These are phyloP conservation scores for Miniopterus natalensis DNA, from an alignment of 2,113 vertebrate species.

Conservation along the genomic window DNA sequence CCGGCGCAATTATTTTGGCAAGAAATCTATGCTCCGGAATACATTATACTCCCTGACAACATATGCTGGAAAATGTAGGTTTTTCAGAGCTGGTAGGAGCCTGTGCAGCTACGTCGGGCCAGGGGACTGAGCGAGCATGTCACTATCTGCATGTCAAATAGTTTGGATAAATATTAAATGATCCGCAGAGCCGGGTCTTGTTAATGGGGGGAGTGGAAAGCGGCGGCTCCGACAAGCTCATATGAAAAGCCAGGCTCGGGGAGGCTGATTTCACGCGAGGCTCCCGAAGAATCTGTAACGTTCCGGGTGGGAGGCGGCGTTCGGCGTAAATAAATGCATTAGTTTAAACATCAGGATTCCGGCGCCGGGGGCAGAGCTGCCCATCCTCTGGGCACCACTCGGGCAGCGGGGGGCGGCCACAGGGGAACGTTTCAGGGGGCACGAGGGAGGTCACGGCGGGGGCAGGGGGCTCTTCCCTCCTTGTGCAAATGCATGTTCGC, in stretches of 20 bases:
- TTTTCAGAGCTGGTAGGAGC: neutral
- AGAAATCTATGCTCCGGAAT: conserved; percentile 75
- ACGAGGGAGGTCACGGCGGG: neutral
- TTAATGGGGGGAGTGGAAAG: neutral
- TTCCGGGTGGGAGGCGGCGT: conserved; percentile 59
- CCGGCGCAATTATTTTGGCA: conserved; percentile 81
- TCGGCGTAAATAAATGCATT: conserved; percentile 74
- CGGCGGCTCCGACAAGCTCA: neutral
- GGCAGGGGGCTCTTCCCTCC: neutral
- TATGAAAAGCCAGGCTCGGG: neutral
- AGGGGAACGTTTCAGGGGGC: neutral
- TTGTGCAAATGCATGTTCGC: neutral
- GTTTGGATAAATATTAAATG: conserved; percentile 64
- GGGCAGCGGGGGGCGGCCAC: neutral
- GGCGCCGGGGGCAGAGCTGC: neutral
- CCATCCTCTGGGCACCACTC: neutral
- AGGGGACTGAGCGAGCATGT: conserved; percentile 33
- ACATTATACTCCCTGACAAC: conserved; percentile 66
- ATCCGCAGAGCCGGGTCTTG: conserved; percentile 42
- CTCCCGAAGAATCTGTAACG: conserved; percentile 54
- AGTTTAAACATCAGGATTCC: conserved; percentile 55
- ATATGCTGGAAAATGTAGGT: conserved; percentile 64
- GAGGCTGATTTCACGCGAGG: conserved; percentile 52
- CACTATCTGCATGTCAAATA: conserved; percentile 53
- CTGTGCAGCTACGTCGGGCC: neutral